Percentiles rank a stretch among this genome's conserved stretches.
Conservation (phyloP, 2,888 invertebrate species). For the Escarpia spicata region DNA sequence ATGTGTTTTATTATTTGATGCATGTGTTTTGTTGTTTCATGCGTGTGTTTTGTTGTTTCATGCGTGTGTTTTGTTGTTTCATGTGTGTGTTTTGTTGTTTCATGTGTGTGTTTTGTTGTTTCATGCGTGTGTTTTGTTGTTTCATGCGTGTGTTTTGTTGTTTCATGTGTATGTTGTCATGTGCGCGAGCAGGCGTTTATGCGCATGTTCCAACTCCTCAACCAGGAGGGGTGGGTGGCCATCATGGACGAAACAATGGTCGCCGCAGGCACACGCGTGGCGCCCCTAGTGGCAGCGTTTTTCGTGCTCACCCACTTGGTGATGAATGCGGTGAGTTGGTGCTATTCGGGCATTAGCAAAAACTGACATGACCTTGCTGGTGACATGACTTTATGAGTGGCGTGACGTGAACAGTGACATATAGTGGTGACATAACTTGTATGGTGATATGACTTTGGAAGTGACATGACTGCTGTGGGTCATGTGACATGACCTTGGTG, state of each 20-base stretch:
- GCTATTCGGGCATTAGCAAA: not conserved
- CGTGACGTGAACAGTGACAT: no score
- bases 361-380: not conserved
- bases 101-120: no score
- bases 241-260: constrained; percentile 55
- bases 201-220: constrained; percentile 64
- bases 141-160: not conserved
- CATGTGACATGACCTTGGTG: not conserved
- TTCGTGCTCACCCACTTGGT: constrained; percentile 40
- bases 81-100: no score
- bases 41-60: no score
- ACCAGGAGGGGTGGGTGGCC: constrained; percentile 65
- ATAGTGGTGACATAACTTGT: not conserved
- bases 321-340: constrained; percentile 41
- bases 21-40: no score
- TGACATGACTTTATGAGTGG: not conserved
- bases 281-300: constrained; percentile 34
- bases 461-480: not conserved
- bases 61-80: no score
- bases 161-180: not conserved
- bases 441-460: not conserved
- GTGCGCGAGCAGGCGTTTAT: constrained; percentile 57
- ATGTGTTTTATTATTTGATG: no score
- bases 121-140: not conserved
- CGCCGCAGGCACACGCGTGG: constrained; percentile 24